Evolutionary conservation across 2,113 vertebrate species (phyloP), one percentile per base, ranked within the genome.

Genomic region (Mugil cephalus): DNA sequence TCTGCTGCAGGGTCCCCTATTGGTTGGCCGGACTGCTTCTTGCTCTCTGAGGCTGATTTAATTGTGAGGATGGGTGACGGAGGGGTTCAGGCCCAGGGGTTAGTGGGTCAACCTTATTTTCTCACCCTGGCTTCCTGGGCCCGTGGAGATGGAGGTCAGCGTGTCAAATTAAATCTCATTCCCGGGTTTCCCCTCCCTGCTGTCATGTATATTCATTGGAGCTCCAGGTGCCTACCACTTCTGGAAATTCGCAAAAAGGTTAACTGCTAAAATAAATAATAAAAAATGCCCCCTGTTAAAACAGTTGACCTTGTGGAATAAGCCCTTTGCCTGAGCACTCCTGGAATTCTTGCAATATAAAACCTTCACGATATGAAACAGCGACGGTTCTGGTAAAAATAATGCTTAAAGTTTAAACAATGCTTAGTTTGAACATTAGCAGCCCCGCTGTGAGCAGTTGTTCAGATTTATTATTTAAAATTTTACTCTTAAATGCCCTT

Each of bases 141-240:
- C 89, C 82, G 77, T 83, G 88, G 85, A 93, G 92, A 93, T 88
- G 87, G 92, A 81, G 94, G 94, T 95, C 94, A 93, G 79, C 69
- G 48, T 94, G 94, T 94, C 94, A 94, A 93, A 92, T 93, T 93
- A 94, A 94, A 95, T 94, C 93, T 93, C 89, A 91, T 93, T 93
- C 90, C 90, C 67, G 78, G 85, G 84, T 87, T 91, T 89, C 91
- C 24, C 87, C 87, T 79, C 87, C 90, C 73, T 48, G 55, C 89
- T 89, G 89, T 93, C 93, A 95, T 95, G 93, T 94, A 94, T 94
- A 94, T 95, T 95, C 94, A 94, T 93, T 48, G 82, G 70, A 68
- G 90, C 83, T 88, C 87, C 82, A 86, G 90, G 90, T 93, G 91
- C 90, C 89, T 80, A 83, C 67, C 83, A 94, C 91, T 93, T 90